Evolutionary conservation across 2,113 vertebrate genomes (phyloP).

Genomic region (Astatoreochromis straeleni): DNA sequence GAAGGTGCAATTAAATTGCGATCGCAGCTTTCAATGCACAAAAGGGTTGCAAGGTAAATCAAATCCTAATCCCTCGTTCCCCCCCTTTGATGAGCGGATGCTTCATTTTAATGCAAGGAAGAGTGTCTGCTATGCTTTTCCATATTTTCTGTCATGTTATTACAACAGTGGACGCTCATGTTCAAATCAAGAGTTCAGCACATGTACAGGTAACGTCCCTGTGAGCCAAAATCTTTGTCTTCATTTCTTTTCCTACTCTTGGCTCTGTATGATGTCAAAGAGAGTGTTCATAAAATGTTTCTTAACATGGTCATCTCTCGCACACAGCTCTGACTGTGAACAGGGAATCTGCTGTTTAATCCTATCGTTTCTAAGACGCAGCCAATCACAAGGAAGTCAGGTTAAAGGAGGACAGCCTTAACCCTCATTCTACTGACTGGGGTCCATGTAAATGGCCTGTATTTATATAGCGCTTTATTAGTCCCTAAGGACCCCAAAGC

Average conservation of each 20-base stretch:
- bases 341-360: not conserved
- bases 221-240: not conserved
- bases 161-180: not conserved
- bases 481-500: too few species aligned
- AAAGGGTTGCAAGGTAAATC: not conserved
- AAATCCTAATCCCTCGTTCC: not conserved
- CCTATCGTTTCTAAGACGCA: not conserved
- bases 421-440: not conserved
- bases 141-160: not conserved
- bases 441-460: not conserved
- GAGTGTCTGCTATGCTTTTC: not conserved
- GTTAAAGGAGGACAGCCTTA: not conserved
- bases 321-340: not conserved
- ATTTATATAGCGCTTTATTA: too few species aligned
- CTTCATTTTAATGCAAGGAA: not conserved
- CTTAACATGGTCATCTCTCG: not conserved
- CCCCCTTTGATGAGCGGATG: not conserved
- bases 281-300: not conserved
- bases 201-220: not conserved
- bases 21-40: not conserved
- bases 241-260: not conserved
- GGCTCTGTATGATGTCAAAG: not conserved
- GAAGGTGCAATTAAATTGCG: not conserved
- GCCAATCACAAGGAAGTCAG: not conserved
- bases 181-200: not conserved